These are phyloP conservation scores for Colius striatus DNA, from an alignment of 2,113 vertebrate genomes.

Conservation along the genomic window DNA sequence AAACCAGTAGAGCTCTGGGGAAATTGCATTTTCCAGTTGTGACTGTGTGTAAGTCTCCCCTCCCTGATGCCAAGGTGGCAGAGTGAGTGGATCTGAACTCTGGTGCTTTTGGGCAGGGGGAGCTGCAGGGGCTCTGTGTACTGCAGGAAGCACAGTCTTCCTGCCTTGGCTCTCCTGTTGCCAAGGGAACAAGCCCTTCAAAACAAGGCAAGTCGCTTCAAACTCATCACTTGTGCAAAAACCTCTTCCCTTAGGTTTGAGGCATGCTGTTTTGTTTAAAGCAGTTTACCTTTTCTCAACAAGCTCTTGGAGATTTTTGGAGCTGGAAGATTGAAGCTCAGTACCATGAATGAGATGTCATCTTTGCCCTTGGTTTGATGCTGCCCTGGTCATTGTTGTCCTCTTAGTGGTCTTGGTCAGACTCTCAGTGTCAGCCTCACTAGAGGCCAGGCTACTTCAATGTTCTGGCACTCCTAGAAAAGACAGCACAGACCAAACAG, in stretches of 20 bases:
- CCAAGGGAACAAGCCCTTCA: slow-evolving; percentile 40
- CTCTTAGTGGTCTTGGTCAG: background rate
- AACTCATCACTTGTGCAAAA: background rate
- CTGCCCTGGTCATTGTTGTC: background rate
- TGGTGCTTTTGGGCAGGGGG: background rate
- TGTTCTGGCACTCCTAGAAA: background rate
- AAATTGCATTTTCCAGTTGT: background rate
- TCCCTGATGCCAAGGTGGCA: background rate
- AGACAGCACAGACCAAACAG: background rate
- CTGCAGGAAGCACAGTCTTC: background rate
- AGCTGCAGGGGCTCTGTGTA: background rate
- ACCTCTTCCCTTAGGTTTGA: background rate
- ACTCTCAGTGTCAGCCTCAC: background rate
- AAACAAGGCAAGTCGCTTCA: slow-evolving; percentile 31
- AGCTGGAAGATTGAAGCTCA: background rate
- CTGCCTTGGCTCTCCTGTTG: slow-evolving; percentile 17
- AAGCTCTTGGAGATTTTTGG: background rate
- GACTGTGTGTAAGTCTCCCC: background rate
- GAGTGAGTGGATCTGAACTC: background rate
- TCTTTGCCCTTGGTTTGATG: background rate
- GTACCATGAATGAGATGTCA: background rate
- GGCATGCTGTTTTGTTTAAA: background rate
- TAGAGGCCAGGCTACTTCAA: background rate
- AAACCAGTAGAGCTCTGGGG: background rate
- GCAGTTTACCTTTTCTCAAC: background rate